phyloP scores from a whole-genome alignment of 2,113 vertebrate genomes.

The Podarcis cretensis region DNA sequence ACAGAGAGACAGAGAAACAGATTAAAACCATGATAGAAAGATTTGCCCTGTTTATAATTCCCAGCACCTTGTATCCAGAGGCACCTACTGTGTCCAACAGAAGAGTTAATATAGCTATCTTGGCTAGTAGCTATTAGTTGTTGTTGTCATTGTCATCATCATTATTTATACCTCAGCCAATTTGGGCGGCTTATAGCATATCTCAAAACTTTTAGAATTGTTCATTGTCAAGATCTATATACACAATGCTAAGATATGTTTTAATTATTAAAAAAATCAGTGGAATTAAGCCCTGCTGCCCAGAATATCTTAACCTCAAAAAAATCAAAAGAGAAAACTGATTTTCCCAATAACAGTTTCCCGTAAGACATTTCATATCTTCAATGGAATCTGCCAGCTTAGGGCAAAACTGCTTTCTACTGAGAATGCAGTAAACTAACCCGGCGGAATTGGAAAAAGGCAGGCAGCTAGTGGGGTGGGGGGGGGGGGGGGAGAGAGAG shows the following conservation, averaged over 20 bases:
- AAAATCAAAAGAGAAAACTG: conserved; percentile 32
- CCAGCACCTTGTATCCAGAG: too few relatives aligned
- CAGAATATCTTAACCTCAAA: fast-evolving
- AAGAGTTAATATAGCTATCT: too few relatives aligned
- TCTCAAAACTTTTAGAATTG: neutral
- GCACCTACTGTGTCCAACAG: too few relatives aligned
- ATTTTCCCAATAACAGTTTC: neutral
- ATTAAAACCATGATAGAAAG: too few relatives aligned
- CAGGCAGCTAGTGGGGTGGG: neutral
- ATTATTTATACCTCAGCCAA: too few relatives aligned
- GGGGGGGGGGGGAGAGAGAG: neutral
- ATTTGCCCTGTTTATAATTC: too few relatives aligned
- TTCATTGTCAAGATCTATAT: neutral
- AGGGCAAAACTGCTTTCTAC: neutral
- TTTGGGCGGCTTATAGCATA: too few relatives aligned
- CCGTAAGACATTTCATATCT: neutral
- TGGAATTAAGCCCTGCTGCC: neutral
- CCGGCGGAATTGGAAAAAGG: neutral
- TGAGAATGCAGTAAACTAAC: neutral
- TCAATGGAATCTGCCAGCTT: neutral
- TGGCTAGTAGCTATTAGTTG: too few relatives aligned
- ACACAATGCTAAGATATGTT: neutral
- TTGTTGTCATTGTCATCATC: too few relatives aligned
- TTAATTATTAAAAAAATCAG: neutral
- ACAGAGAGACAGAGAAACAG: too few relatives aligned